These are phyloP conservation scores for Corella eumyota DNA, from an alignment of 23 tunicate genomes.

Conservation along the genomic window DNA sequence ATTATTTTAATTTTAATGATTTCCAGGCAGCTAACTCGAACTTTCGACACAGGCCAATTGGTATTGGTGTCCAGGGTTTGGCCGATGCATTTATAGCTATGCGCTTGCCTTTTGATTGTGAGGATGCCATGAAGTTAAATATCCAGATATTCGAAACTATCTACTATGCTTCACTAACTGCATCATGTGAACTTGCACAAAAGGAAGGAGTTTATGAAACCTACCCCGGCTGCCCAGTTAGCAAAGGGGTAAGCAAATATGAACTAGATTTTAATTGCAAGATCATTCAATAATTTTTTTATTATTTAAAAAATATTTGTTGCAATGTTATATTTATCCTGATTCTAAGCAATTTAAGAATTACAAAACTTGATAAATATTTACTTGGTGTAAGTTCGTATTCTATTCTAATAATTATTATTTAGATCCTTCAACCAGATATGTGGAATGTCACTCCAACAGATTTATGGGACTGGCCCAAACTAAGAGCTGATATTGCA, in stretches of 20 bases:
- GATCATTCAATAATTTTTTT: too few species aligned
- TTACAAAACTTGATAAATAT: too few species aligned
- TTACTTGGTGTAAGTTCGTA: too few species aligned
- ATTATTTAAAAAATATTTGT: too few species aligned
- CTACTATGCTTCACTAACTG: constrained; percentile 87
- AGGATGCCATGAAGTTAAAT: constrained; percentile 79
- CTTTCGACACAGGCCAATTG: constrained; percentile 92
- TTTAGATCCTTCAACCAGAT: constrained; percentile 70
- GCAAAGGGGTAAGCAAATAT: constrained; percentile 60
- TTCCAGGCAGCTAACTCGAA: constrained; percentile 79
- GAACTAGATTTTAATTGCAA: neutral
- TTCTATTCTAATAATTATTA: too few species aligned
- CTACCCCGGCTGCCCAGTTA: constrained; percentile 77
- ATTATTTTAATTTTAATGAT: neutral
- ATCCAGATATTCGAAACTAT: constrained; percentile 90
- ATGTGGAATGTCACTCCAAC: constrained; percentile 98
- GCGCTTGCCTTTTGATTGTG: constrained; percentile 84
- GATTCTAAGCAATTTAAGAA: too few species aligned
- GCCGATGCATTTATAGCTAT: constrained; percentile 88
- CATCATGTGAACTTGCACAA: constrained; percentile 92
- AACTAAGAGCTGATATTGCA: constrained; percentile 48
- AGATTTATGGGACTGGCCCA: constrained; percentile 94
- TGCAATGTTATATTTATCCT: too few species aligned
- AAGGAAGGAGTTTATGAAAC: constrained; percentile 72
- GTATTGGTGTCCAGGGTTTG: constrained; percentile 98